Percentiles rank a stretch among this genome's conserved stretches.
Conservation (phyloP, 2,797 vertebrate genomes). For the Squalus acanthias region DNA sequence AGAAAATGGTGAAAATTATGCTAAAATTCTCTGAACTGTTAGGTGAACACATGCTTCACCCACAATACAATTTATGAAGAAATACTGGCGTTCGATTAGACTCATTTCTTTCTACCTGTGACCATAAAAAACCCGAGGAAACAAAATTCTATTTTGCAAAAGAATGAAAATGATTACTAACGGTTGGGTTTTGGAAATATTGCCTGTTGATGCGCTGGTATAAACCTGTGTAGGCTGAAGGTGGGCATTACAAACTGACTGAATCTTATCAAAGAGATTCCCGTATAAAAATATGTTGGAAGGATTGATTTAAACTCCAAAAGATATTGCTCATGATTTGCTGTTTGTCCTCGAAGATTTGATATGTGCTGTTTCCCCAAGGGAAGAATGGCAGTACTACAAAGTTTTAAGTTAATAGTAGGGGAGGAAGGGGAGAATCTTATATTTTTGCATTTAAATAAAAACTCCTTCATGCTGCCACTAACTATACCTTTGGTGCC, state of each 20-base stretch:
- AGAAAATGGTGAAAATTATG: background rate
- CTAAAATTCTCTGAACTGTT: background rate
- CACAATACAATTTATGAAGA: background rate
- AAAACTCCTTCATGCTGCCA: background rate
- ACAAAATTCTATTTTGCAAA: background rate
- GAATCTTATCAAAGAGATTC: background rate
- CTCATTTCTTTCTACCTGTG: background rate
- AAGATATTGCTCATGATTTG: background rate
- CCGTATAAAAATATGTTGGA: background rate
- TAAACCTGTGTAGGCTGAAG: background rate
- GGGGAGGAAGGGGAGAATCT: background rate
- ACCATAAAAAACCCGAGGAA: background rate
- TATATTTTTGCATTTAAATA: background rate
- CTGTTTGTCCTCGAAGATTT: background rate
- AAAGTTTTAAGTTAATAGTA: background rate
- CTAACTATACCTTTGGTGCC: background rate
- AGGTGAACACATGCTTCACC: background rate
- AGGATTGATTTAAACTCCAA: constrained; percentile 12
- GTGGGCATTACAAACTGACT: background rate
- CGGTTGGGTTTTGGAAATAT: background rate
- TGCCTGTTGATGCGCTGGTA: background rate
- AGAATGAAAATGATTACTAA: background rate
- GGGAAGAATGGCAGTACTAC: background rate
- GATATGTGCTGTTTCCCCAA: background rate
- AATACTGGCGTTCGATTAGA: background rate